phyloP scores from a whole-genome alignment of 1,140 invertebrate species.

The Calycopis cecrops region DNA sequence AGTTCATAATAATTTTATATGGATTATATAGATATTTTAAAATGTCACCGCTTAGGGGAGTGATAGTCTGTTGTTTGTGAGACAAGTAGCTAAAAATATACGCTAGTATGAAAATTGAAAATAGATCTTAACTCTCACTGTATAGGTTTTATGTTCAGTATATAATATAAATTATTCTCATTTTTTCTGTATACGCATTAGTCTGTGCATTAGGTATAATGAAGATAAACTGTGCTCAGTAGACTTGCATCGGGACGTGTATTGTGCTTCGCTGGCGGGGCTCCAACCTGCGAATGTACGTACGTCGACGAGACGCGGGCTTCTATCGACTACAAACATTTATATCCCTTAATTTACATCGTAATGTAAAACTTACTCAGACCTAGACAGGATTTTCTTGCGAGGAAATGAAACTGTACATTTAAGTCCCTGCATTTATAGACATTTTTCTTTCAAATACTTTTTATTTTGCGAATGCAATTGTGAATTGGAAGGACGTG shows the following conservation, averaged over 20 bases:
- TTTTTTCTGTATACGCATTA: neutral
- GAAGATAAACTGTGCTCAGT: constrained; percentile 30
- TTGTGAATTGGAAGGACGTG: too few relatives aligned
- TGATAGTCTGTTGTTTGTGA: too few relatives aligned
- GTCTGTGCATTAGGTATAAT: constrained; percentile 19
- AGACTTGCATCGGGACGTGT: constrained; percentile 23
- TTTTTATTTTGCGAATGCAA: too few relatives aligned
- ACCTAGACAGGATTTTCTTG: neutral
- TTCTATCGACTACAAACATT: constrained; percentile 19
- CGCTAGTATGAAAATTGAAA: too few relatives aligned
- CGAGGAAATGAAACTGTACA: constrained; percentile 7
- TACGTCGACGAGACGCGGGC: constrained; percentile 5
- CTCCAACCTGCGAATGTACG: constrained; percentile 25
- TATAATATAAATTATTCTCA: too few relatives aligned
- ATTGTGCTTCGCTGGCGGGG: constrained; percentile 24
- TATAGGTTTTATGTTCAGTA: too few relatives aligned
- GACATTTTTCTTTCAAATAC: too few relatives aligned
- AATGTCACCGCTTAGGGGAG: too few relatives aligned
- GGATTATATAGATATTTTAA: too few relatives aligned
- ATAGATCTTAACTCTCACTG: too few relatives aligned
- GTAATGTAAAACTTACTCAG: constrained; percentile 14
- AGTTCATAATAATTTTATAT: too few relatives aligned
- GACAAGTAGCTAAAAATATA: too few relatives aligned
- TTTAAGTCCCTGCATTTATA: neutral
- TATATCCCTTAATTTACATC: constrained; percentile 20